Conservation (phyloP, 2,113 vertebrate genomes). For the Spea multiplicata region DNA sequence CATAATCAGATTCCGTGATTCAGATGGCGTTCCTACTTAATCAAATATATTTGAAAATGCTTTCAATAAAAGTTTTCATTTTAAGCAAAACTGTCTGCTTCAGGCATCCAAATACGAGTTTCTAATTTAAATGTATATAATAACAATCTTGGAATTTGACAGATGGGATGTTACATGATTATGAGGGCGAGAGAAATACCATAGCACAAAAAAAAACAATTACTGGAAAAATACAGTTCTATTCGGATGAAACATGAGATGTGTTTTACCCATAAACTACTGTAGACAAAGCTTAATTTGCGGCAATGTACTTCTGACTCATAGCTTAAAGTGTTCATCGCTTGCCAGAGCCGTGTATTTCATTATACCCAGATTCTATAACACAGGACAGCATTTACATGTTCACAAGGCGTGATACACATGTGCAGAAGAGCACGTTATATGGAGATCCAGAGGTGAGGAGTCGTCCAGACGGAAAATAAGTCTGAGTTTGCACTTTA, state of each 20-base stretch:
- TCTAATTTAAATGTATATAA: conserved; percentile 37
- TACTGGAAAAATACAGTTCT: conserved; percentile 4
- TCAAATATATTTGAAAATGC: conserved; percentile 27
- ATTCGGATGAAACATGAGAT: conserved; percentile 12
- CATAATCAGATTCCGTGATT: conserved; percentile 20
- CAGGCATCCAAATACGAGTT: conserved; percentile 25
- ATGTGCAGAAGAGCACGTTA: too few relatives aligned
- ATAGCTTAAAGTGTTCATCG: not conserved
- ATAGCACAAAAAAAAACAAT: conserved; percentile 26
- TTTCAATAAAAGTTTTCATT: conserved; percentile 41
- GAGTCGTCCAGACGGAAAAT: too few relatives aligned
- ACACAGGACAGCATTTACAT: too few relatives aligned
- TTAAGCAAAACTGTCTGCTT: conserved; percentile 30
- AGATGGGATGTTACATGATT: conserved; percentile 25
- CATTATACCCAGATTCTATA: too few relatives aligned
- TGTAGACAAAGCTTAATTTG: conserved; percentile 13
- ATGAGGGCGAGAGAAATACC: conserved; percentile 13
- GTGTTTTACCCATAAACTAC: conserved; percentile 8
- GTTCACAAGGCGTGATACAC: too few relatives aligned
- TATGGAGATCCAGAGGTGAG: too few relatives aligned
- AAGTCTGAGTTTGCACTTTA: too few relatives aligned
- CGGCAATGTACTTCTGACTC: not conserved
- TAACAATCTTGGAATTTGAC: conserved; percentile 28
- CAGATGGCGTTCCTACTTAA: conserved; percentile 19
- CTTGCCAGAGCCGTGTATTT: too few relatives aligned